Evolutionary conservation across 2,797 vertebrate species (phyloP), one percentile per base, ranked within the genome.

Genomic region (Falco columbarius): DNA sequence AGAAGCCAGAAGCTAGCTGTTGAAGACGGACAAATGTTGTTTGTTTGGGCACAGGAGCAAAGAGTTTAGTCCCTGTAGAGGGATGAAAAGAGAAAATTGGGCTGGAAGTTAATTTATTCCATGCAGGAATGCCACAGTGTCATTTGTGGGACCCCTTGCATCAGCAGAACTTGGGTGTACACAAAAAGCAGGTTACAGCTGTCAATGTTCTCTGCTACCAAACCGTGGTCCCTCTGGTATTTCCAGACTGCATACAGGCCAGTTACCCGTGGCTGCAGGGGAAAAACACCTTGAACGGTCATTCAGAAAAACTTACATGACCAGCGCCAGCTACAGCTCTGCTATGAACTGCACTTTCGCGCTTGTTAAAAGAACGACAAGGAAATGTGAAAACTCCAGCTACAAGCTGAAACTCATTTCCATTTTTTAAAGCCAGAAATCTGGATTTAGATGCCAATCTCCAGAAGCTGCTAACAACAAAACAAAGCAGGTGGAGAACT

Each of bases 371-470:
- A 56, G 49, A 94, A 81, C 54, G 52, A 36, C 26, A 88, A 74
- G 40, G 49, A 91, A 95, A 96, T 85, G 59, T 42, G 29, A 80
- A 59, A 94, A 81, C 77, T 87, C 71, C n/a, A 81, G 89, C 59
- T 75, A 79, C 1, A 79, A n/a, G 26, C 80, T 87, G 67, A 85
- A 91, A 84, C 12, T 81, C 18, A 59, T 74, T 85, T 84, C 83
- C 40, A 55, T 68, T 88, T 97, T 93, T 93, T 14, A 84, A 94
- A 94, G 74, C 55, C 90, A 95, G 81, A 95, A 94, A 89, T 95
- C 46, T 81, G 34, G 73, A 96, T 80, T 86, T 86, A 95, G 61
- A 83, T 16, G 12, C 70, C 72, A 87, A 29, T 59, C 65, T 96
- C 79, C 89, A 86, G 81, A 97, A 93, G 71, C 56, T 70, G 56